These are phyloP conservation scores for Sipunculus nudus DNA, from an alignment of 2,888 invertebrate genomes.

Conservation along the genomic window DNA sequence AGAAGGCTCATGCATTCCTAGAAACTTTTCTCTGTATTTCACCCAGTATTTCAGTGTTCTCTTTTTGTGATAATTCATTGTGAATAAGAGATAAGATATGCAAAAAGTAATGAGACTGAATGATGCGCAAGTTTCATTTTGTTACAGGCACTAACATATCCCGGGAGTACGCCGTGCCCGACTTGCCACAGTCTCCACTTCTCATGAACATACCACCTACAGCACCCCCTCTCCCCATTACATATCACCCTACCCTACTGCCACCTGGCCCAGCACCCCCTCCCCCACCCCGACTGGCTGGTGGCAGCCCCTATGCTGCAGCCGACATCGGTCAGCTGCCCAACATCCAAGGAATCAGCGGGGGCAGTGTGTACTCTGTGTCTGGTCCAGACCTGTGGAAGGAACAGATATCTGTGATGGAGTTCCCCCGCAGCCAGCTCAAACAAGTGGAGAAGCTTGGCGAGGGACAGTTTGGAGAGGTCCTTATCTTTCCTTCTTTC, in stretches of 20 bases:
- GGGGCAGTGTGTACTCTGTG: slow-evolving; percentile 69
- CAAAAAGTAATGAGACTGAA: no score
- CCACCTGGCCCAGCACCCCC: not conserved
- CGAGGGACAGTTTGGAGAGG: slow-evolving; percentile 88
- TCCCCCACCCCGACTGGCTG: not conserved
- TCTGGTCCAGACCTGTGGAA: slow-evolving; percentile 69
- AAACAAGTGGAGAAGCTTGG: slow-evolving; percentile 87
- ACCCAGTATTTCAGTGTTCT: not conserved
- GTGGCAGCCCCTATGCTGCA: slow-evolving; percentile 13
- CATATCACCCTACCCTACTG: slow-evolving; percentile 2
- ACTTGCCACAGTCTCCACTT: slow-evolving; percentile 59
- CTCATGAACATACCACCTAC: slow-evolving; percentile 22
- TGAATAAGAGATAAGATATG: no score
- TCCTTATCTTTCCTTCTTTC: slow-evolving; percentile 55
- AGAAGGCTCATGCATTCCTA: no score
- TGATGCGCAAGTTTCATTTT: not conserved
- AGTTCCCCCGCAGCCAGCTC: slow-evolving; percentile 84
- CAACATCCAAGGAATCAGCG: slow-evolving; percentile 63
- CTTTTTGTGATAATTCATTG: not conserved
- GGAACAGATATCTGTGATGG: slow-evolving; percentile 69
- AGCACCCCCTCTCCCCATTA: not conserved
- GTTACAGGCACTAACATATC: slow-evolving; percentile 46
- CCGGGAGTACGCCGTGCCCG: slow-evolving; percentile 62
- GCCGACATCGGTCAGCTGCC: slow-evolving; percentile 23
- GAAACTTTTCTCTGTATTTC: no score